Evolutionary conservation across 2,113 vertebrate species (phyloP), one percentile per base, ranked within the genome.

Genomic region (Thomomys bottae): DNA sequence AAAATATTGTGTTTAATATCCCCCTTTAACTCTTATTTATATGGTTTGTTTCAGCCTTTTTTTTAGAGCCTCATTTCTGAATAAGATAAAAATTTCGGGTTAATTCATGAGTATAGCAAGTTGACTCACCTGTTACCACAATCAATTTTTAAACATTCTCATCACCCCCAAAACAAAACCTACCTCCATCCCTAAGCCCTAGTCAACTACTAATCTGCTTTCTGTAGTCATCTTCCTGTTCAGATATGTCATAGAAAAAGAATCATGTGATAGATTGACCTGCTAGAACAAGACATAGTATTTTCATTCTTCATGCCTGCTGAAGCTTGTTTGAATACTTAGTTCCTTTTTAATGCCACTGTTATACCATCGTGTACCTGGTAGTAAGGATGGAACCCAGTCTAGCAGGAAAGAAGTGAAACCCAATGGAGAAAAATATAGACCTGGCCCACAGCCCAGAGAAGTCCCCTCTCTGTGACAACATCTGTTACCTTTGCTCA

Each of bases 401-500:
- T 59, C 17, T 59, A 17, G 57, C 20, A 21, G 57, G 57, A 21
- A 59, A 59, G 70, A 71, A 8, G 5, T 77, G 8, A 83, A 72
- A 57, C 36, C n/a, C 6, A 81, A 70, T 78, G 36, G 28, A 77
- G 54, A 26, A 36, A 77, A 67, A 6, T 11, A 1, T 34, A 5
- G 34, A 75, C 32, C 12, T 84, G 32, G 64, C 49, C 68, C 17
- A 0, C 34, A 21, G 81, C 77, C 57, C 68, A 59, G 54, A 81
- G 68, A 26, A 34, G 30, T 70, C 34, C 32, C 21, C 38, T 77
- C n/a, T 70, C 2, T 59, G 34, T n/a, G n/a, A 70, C 45, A 76
- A 86, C 57, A 21, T 73, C 71, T 89, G 18, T 45, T 75, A 34
- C 57, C 72, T 89, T 90, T 79, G 42, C 89, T 89, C 45, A 45